Percentiles rank a stretch among this genome's conserved stretches.
Evolutionary conservation across 2,113 vertebrate species (phyloP).

Genomic region (Varanus komodoensis): DNA sequence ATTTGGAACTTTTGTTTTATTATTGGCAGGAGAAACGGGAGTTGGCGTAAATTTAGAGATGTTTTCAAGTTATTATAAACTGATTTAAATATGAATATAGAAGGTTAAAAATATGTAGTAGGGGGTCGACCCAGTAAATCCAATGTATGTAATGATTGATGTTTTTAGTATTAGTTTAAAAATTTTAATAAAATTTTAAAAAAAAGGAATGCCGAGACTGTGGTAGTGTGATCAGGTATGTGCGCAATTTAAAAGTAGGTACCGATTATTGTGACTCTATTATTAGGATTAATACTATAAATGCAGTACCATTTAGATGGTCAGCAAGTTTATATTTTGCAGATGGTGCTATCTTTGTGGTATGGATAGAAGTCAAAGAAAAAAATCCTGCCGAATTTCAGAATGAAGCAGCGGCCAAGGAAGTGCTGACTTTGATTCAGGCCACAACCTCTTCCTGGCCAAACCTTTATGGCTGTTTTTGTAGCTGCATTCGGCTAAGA

Average conservation of each 20-base stretch:
- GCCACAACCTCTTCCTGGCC: rapidly evolving
- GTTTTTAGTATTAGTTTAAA: too few species aligned
- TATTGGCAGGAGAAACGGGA: too few species aligned
- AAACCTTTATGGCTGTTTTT: not conserved
- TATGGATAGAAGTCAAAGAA: not conserved
- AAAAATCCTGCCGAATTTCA: not conserved
- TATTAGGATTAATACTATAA: not conserved
- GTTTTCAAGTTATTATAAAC: too few species aligned
- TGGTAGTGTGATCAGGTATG: not conserved
- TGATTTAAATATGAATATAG: too few species aligned
- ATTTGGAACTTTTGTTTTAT: too few species aligned
- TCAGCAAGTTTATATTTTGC: not conserved
- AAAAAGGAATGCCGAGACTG: too few species aligned
- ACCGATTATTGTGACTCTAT: not conserved
- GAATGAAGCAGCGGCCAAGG: not conserved
- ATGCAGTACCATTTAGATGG: not conserved
- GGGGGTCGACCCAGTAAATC: too few species aligned
- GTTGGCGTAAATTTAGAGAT: too few species aligned
- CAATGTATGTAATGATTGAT: too few species aligned
- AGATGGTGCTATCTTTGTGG: not conserved
- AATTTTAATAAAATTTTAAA: too few species aligned
- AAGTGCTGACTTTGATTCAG: not conserved
- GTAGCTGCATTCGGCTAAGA: not conserved
- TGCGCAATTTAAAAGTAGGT: not conserved
- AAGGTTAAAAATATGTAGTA: too few species aligned